Evolutionary conservation across 1,140 invertebrate genomes (phyloP).

Genomic region (Copidosoma floridanum): DNA sequence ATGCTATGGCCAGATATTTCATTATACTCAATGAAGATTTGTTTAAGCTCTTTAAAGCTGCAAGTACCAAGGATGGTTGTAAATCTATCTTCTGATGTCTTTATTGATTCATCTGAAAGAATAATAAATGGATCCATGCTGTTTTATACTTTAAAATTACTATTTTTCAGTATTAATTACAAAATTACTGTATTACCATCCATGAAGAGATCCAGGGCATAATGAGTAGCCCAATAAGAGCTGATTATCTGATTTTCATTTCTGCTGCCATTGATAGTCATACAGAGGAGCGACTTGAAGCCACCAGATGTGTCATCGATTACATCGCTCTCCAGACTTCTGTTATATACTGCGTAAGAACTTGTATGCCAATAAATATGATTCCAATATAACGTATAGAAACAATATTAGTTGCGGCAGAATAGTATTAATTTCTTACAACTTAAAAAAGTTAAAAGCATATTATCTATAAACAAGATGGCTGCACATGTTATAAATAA

Average conservation of each 20-base stretch:
- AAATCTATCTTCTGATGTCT: slow-evolving; percentile 72
- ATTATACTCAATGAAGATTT: slow-evolving; percentile 65
- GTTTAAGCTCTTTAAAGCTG: slow-evolving; percentile 64
- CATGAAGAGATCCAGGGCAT: slow-evolving; percentile 60
- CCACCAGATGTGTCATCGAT: slow-evolving; percentile 90
- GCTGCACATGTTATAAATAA: too few relatives aligned
- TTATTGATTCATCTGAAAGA: slow-evolving; percentile 59
- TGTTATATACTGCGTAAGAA: slow-evolving; percentile 73
- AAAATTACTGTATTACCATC: slow-evolving; percentile 60
- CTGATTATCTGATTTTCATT: slow-evolving; percentile 74
- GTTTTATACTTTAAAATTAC: too few relatives aligned
- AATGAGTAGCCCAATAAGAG: slow-evolving; percentile 53
- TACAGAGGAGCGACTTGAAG: slow-evolving; percentile 87
- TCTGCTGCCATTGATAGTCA: slow-evolving; percentile 76
- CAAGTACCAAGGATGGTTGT: slow-evolving; percentile 63
- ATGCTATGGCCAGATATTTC: slow-evolving; percentile 66
- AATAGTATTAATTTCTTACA: neutral
- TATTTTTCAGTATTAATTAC: too few relatives aligned
- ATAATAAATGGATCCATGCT: too few relatives aligned
- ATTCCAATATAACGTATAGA: too few relatives aligned
- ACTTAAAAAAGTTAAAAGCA: too few relatives aligned
- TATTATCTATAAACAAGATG: too few relatives aligned
- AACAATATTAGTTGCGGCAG: too few relatives aligned
- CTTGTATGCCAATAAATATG: too few relatives aligned
- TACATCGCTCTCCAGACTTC: slow-evolving; percentile 82